These are phyloP conservation scores for Zeugodacus cucurbitae DNA, from an alignment of 1,140 invertebrate genomes.

Conservation along the genomic window DNA sequence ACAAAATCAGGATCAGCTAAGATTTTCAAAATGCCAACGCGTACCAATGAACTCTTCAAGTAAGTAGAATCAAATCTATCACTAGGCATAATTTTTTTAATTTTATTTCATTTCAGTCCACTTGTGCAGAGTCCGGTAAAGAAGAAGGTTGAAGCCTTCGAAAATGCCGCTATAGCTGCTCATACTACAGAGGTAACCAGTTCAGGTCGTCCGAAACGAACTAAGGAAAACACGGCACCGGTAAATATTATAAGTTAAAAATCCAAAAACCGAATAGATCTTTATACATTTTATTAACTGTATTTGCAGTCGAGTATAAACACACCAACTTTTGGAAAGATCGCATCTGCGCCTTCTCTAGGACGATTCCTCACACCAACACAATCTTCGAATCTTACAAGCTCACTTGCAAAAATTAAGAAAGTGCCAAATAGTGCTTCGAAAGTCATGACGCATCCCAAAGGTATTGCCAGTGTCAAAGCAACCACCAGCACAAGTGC, in stretches of 20 bases:
- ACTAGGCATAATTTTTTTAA: not conserved
- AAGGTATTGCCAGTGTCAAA: constrained; percentile 53
- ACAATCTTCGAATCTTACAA: constrained; percentile 47
- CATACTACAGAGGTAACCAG: constrained; percentile 4
- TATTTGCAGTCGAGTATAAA: constrained; percentile 41
- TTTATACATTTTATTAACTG: not conserved
- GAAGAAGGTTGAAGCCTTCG: constrained; percentile 73
- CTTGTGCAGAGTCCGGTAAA: constrained; percentile 72
- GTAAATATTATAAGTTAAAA: constrained; percentile 8
- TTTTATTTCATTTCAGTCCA: constrained; percentile 64
- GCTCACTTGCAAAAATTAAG: constrained; percentile 48
- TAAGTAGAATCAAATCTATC: constrained; percentile 45
- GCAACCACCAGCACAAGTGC: constrained; percentile 49
- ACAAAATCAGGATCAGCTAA: constrained; percentile 36
- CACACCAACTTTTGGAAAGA: constrained; percentile 56
- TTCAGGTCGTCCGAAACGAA: constrained; percentile 41
- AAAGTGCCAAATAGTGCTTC: constrained; percentile 57
- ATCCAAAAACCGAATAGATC: not conserved
- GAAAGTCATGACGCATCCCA: constrained; percentile 50
- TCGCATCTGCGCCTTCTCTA: constrained; percentile 50
- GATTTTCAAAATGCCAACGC: constrained; percentile 53
- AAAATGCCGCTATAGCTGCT: constrained; percentile 65
- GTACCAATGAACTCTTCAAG: constrained; percentile 62
- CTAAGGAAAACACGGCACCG: constrained; percentile 49
- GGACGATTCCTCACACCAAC: constrained; percentile 63